phyloP scores from a whole-genome alignment of 2,888 invertebrate genomes.

The Tolmerus cingulatus region DNA sequence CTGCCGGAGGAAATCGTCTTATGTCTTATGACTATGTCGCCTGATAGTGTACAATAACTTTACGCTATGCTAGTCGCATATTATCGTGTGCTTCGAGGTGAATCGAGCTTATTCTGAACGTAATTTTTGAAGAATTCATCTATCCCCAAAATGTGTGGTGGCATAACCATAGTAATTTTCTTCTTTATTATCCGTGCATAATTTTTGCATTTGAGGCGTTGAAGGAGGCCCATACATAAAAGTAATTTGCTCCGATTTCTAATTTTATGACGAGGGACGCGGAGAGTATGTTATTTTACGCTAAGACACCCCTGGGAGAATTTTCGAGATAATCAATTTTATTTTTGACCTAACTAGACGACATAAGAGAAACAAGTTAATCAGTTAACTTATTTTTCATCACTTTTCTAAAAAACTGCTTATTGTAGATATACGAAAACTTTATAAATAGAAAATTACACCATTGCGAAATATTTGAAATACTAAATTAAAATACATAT shows the following conservation, averaged over 20 bases:
- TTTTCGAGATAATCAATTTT: neutral
- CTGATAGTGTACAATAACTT: slow-evolving; percentile 16
- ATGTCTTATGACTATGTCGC: neutral
- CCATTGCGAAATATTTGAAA: too few relatives aligned
- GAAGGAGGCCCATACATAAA: neutral
- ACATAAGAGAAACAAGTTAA: neutral
- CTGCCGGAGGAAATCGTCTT: neutral
- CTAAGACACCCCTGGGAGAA: neutral
- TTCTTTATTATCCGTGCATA: neutral
- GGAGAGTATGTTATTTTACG: neutral
- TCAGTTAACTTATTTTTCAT: neutral
- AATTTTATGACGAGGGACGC: neutral
- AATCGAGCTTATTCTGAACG: neutral
- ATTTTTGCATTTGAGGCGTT: neutral
- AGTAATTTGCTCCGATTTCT: neutral
- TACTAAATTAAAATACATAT: too few relatives aligned
- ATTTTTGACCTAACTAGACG: neutral
- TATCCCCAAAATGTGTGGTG: neutral
- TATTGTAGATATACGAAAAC: neutral
- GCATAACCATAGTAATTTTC: neutral
- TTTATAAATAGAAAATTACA: neutral
- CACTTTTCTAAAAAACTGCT: neutral
- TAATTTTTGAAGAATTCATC: neutral
- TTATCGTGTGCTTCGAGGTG: neutral
- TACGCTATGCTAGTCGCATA: neutral